These are phyloP conservation scores for Noctua janthe DNA, from an alignment of 2,888 invertebrate genomes.

Conservation along the genomic window DNA sequence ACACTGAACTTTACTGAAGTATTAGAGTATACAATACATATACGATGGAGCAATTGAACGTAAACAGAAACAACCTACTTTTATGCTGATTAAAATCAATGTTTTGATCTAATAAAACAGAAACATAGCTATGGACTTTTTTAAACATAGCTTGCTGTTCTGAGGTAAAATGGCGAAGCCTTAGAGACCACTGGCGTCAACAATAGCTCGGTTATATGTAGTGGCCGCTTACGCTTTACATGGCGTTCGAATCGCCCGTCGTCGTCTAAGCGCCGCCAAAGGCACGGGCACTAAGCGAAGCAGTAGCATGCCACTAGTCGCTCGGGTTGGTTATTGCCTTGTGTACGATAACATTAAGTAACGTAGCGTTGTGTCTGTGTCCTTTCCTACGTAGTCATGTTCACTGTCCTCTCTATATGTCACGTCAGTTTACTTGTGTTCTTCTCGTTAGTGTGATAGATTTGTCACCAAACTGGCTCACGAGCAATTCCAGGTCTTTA, in stretches of 20 bases:
- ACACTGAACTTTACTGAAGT: neutral
- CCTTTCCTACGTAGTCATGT: neutral
- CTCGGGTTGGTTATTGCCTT: neutral
- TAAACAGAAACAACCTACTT: neutral
- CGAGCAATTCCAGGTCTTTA: conserved; percentile 27
- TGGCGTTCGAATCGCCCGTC: conserved; percentile 12
- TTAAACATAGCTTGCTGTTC: neutral
- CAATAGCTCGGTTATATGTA: neutral
- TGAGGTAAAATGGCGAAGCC: neutral
- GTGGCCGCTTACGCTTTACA: neutral
- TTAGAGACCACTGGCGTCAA: neutral
- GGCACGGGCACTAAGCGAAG: neutral
- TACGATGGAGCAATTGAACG: neutral
- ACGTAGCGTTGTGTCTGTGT: neutral
- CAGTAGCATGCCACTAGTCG: neutral
- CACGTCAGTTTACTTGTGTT: neutral
- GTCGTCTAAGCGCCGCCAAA: neutral
- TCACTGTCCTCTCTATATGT: neutral
- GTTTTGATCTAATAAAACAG: neutral
- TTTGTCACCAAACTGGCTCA: conserved; percentile 67
- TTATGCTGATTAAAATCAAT: neutral
- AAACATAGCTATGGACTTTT: neutral
- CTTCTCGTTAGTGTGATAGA: conserved; percentile 50
- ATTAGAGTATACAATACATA: neutral
- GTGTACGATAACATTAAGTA: neutral